Evolutionary conservation across 2,888 invertebrate species (phyloP).

Genomic region (Parnassius mnemosyne): DNA sequence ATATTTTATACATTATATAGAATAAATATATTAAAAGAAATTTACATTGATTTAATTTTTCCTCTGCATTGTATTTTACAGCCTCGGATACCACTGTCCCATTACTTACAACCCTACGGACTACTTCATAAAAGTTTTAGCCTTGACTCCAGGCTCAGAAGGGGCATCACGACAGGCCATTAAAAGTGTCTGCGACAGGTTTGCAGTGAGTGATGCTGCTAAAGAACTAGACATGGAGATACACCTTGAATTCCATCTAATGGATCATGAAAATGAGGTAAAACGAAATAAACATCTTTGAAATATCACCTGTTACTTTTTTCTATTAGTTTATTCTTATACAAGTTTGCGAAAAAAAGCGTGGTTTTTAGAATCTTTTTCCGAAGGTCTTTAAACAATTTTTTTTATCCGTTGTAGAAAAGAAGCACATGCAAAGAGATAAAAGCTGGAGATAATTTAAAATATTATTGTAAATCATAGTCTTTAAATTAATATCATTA

Average conservation of each 20-base stretch:
- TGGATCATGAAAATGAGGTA: conserved; percentile 74
- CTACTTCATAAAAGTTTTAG: conserved; percentile 91
- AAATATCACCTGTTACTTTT: too few species aligned
- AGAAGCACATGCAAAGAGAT: too few species aligned
- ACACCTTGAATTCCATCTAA: conserved; percentile 85
- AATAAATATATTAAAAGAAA: too few species aligned
- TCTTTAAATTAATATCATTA: too few species aligned
- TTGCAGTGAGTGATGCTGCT: conserved; percentile 87
- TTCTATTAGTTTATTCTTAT: too few species aligned
- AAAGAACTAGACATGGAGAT: conserved; percentile 88
- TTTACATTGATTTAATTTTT: background rate
- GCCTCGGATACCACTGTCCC: conserved; percentile 88
- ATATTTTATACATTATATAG: too few species aligned
- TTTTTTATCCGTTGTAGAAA: too few species aligned
- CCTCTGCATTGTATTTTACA: conserved; percentile 41
- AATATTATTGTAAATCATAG: too few species aligned
- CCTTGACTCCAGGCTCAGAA: conserved; percentile 89
- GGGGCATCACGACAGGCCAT: conserved; percentile 85
- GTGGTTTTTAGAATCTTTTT: too few species aligned
- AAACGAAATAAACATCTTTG: conserved; percentile 3
- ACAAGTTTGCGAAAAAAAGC: too few species aligned
- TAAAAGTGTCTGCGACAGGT: conserved; percentile 87
- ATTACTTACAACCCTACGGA: conserved; percentile 94
- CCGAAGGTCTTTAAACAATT: too few species aligned
- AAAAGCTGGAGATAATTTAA: too few species aligned